Conservation (phyloP, 2,888 invertebrate species). For the Diabrotica balteata region DNA sequence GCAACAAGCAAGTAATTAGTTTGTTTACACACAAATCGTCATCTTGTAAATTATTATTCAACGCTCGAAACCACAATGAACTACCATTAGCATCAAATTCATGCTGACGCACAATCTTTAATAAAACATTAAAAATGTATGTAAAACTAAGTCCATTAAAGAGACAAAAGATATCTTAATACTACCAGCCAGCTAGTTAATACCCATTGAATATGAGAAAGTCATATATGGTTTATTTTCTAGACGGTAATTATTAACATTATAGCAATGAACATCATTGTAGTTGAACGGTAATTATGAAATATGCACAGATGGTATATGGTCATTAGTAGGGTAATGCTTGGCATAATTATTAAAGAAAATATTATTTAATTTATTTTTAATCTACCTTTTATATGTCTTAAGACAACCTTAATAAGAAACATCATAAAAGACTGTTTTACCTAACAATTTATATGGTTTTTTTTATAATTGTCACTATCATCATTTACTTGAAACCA, state of each 20-base stretch:
- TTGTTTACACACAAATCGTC: not conserved
- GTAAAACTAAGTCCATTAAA: conserved; percentile 22
- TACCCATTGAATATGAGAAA: conserved; percentile 40
- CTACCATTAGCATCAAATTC: conserved; percentile 1
- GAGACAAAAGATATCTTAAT: conserved; percentile 25
- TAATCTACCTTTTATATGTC: conserved; percentile 33
- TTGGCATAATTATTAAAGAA: conserved; percentile 36
- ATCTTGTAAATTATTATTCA: not conserved
- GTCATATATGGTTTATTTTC: conserved; percentile 45
- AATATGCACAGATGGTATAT: conserved; percentile 37
- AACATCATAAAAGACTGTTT: not conserved
- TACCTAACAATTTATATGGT: too few species aligned
- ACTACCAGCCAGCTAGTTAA: conserved; percentile 16
- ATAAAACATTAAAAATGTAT: conserved; percentile 23
- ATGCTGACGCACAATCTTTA: conserved; percentile 10
- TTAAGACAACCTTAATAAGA: conserved; percentile 16
- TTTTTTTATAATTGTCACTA: too few species aligned
- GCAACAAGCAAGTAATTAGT: not conserved
- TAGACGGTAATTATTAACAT: conserved; percentile 42
- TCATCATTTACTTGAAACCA: too few species aligned
- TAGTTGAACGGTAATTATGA: conserved; percentile 44
- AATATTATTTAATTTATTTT: conserved; percentile 41
- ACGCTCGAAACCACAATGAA: conserved; percentile 3
- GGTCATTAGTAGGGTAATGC: conserved; percentile 37
- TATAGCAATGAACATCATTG: conserved; percentile 40